A percentile compares a stretch with the other conserved stretches of the same genome.
phyloP scores from a whole-genome alignment of 2,888 invertebrate genomes.

The Spialia ferax region DNA sequence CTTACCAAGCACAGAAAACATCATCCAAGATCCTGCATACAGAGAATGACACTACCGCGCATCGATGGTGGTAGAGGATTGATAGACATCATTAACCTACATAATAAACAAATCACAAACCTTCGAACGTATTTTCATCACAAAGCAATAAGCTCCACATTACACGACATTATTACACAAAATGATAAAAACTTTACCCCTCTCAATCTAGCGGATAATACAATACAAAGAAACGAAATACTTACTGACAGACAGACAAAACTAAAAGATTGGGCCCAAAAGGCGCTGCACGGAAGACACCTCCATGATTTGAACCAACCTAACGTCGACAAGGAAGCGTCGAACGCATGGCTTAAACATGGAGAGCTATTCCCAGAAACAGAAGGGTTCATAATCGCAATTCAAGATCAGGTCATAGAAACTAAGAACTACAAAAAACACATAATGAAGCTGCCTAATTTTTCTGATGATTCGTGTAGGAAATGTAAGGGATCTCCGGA shows the following conservation, averaged over 20 bases:
- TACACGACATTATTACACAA: background rate
- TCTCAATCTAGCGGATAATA: no score
- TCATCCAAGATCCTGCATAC: conserved; percentile 4
- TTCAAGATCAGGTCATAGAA: background rate
- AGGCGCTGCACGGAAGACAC: background rate
- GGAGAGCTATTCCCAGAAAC: background rate
- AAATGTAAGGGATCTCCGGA: background rate
- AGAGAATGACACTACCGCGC: background rate
- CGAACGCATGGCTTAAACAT: background rate
- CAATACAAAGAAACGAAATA: no score
- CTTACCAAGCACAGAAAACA: conserved; percentile 8
- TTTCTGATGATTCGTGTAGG: background rate
- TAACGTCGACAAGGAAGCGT: background rate
- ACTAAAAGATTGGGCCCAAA: background rate
- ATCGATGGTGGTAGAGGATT: background rate
- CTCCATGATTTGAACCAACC: no score
- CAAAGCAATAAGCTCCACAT: background rate
- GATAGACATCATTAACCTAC: background rate
- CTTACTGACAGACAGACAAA: no score
- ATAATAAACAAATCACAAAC: background rate
- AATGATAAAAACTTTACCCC: no score
- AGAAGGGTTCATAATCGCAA: no score
- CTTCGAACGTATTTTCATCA: background rate
- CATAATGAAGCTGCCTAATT: background rate
- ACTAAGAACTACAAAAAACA: background rate